These are phyloP conservation scores for Leptinotarsa texana DNA, from an alignment of 1,140 invertebrate species.

Conservation along the genomic window DNA sequence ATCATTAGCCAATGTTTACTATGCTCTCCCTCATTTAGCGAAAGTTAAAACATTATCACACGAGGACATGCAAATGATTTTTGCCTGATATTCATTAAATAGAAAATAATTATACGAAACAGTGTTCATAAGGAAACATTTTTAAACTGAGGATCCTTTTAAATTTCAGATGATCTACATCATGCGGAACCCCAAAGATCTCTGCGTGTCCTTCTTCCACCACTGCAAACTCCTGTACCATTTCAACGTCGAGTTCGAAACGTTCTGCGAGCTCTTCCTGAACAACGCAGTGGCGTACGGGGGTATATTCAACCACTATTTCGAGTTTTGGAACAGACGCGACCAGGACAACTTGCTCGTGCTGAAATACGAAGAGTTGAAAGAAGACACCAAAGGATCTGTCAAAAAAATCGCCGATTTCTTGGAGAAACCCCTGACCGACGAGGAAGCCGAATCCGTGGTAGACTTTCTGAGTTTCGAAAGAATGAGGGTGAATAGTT, in stretches of 20 bases:
- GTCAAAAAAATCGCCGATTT: slow-evolving; percentile 74
- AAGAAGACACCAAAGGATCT: slow-evolving; percentile 66
- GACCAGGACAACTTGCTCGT: slow-evolving; percentile 78
- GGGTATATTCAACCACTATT: slow-evolving; percentile 68
- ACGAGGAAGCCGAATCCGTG: slow-evolving; percentile 68
- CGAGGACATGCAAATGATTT: too few species aligned
- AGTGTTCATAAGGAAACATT: too few species aligned
- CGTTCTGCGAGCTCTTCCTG: slow-evolving; percentile 80
- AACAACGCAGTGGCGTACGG: slow-evolving; percentile 58
- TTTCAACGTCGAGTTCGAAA: slow-evolving; percentile 74
- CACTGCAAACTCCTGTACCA: slow-evolving; percentile 76
- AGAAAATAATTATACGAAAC: too few species aligned
- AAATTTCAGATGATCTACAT: slow-evolving; percentile 82
- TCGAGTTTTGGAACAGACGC: slow-evolving; percentile 73
- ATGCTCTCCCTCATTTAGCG: too few species aligned
- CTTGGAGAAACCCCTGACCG: slow-evolving; percentile 67
- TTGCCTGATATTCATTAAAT: too few species aligned
- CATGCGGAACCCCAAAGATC: slow-evolving; percentile 90
- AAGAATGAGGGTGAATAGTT: slow-evolving; percentile 79
- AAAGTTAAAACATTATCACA: too few species aligned
- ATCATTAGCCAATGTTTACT: too few species aligned
- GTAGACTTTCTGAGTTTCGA: slow-evolving; percentile 77
- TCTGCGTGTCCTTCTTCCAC: slow-evolving; percentile 89
- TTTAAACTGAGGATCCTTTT: too few species aligned
- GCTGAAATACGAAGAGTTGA: slow-evolving; percentile 86